A percentile compares a stretch with the other conserved stretches of the same genome.
Evolutionary conservation across 2,888 invertebrate genomes (phyloP).

Genomic region (Frankliniella intonsa): DNA sequence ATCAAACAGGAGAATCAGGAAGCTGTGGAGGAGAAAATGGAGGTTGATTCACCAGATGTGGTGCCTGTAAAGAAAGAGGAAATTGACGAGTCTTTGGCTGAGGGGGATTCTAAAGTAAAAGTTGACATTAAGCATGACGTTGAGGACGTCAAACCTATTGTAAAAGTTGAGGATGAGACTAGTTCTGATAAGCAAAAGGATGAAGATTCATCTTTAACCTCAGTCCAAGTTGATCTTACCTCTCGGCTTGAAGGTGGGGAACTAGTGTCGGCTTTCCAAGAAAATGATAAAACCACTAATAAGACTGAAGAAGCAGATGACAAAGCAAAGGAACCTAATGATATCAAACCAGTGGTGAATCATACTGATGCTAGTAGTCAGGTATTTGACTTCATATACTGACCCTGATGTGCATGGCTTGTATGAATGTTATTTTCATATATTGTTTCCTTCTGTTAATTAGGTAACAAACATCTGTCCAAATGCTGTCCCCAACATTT

Average conservation of each 20-base stretch:
- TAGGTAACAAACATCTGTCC: not conserved
- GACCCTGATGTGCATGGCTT: not conserved
- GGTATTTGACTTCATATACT: not conserved
- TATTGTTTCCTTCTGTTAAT: not conserved
- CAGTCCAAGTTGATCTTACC: slow-evolving; percentile 28
- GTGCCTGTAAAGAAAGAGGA: slow-evolving; percentile 51
- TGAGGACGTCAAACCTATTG: slow-evolving; percentile 35
- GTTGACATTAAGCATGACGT: slow-evolving; percentile 47
- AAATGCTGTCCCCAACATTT: not conserved
- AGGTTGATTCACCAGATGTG: slow-evolving; percentile 51
- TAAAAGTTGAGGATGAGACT: slow-evolving; percentile 17
- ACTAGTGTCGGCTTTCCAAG: not conserved
- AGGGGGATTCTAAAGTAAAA: slow-evolving; percentile 48
- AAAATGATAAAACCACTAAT: not conserved
- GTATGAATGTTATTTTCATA: not conserved
- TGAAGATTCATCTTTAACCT: slow-evolving; percentile 1
- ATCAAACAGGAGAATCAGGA: slow-evolving; percentile 50
- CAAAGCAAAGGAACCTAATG: slow-evolving; percentile 42
- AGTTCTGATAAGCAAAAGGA: slow-evolving; percentile 10
- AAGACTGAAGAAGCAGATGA: slow-evolving; percentile 40
- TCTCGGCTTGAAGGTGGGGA: slow-evolving; percentile 30
- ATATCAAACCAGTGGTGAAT: not conserved
- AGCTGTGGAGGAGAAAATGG: slow-evolving; percentile 46
- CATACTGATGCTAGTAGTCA: not conserved
- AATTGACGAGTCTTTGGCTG: slow-evolving; percentile 39